Evolutionary conservation across 2,797 vertebrate genomes (phyloP), one percentile per base, ranked within the genome.

Genomic region (Lepilemur ruficaudatus): DNA sequence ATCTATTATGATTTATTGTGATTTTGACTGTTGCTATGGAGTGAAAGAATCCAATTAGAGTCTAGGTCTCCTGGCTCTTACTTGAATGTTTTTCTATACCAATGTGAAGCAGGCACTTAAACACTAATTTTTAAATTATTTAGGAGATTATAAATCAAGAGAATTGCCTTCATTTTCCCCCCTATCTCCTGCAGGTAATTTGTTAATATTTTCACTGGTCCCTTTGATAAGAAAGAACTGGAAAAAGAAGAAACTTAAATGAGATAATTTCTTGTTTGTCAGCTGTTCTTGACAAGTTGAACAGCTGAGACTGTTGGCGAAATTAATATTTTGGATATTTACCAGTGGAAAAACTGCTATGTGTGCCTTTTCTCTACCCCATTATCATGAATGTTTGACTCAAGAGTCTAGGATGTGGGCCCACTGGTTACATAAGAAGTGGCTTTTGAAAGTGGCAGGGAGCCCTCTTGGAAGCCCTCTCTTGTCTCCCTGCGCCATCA

Each of bases 211-310:
- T 65, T 94, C 43, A 95, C 20, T 52, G 38, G 7, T 57, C 0
- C 4, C 9, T 90, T 73, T 91, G n/a, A 81, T 61, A 88, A 92
- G 59, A 89, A 90, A 78, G 32, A 11, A 81, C 5, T 41, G 85
- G 50, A 52, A 89, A 55, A 75, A 73, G 22, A 52, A 79, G 46
- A 94, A 92, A 76, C 2, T 67, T 81, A 52, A 92, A 46, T 87
- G 52, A 55, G 50, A 48, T 38, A 67, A 84, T 88, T 59, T 95
- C 32, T 57, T 35, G 38, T 10, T 63, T 76, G 10, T 57, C 46
- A 72, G 28, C 46, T 82, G 14, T 83, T 89, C 9, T 35, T 61
- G 30, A 63, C 32, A 50, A 85, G 57, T 30, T 18, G 7, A 85
- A 65, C 7, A 23, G 43, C 1, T 82, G n/a, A 82, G 50, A 67